Base-by-base conservation (phyloP, 2,113 vertebrate genomes). In the Ameiurus melas region DNA sequence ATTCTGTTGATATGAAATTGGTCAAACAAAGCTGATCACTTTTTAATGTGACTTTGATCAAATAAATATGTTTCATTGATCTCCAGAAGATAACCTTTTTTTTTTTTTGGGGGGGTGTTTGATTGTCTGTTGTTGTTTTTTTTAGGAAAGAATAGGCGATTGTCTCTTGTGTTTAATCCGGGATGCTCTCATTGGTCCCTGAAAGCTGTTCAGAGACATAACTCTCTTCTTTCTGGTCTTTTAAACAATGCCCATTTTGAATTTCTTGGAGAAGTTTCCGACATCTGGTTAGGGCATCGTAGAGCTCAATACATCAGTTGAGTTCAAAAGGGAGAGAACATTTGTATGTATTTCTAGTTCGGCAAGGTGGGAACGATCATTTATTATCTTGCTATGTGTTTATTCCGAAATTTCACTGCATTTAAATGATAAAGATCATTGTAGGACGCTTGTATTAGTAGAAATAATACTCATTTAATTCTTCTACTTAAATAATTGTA, bases 171-270 rank as follows among this genome's bases (percentile, higher is more conserved):
- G 70, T 39, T 36, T 36, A 71, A 20, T 71, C 39, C 33, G 13
- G n/a, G n/a, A 68, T 68, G 30, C 70, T 71, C 33, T 43, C 3
- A 2, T 55, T 80, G 51, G 47, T 78, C 47, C 4, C 5, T 33
- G 9, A 36, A 58, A 33, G 30, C 19, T 36, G 19, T 20, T 36
- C 53, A 22, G 17, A 58, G n/a, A 22, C 55, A 22, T 22, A 19
- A 81, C 33, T 81, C 8, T 81, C 53, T 81, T n/a, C 55, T 36
- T 36, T 58, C 30, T 58, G n/a, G 12, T 30, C 77, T 55, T 53
- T 79, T 55, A 53, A n/a, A 79, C 77, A 55, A 79, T 79, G 27
- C 53, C 77, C 47, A 60, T 75, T 25, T 12, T 75, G 71, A 75
- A 79, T 53, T 30, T 79, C 12, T 53, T 47, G 19, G 51, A 55